These are phyloP conservation scores for Sebastes ruberrimus DNA, from an alignment of 2,797 vertebrate genomes.

Conservation along the genomic window DNA sequence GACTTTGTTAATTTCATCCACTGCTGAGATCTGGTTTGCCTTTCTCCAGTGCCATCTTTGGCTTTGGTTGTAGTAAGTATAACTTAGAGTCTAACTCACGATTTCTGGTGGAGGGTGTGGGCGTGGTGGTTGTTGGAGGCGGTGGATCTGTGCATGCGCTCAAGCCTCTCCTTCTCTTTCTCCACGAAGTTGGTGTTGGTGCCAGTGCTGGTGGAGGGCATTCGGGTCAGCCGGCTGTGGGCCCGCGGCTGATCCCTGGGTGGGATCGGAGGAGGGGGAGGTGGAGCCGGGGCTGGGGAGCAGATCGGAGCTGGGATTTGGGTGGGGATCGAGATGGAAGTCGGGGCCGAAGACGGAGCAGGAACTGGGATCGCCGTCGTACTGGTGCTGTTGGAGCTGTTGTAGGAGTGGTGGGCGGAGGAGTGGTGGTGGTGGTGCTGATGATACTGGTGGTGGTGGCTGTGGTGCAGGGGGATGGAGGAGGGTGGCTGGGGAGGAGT, in stretches of 20 bases:
- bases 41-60: neutral
- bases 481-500: conserved; percentile 46
- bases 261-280: conserved; percentile 72
- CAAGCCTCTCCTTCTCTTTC: conserved; percentile 81
- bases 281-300: conserved; percentile 54
- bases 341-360: conserved; percentile 7
- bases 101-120: conserved; percentile 77
- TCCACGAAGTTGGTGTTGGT: conserved; percentile 86
- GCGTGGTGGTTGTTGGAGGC: conserved; percentile 76
- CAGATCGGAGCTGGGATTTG: conserved; percentile 48
- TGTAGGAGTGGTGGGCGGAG: conserved; percentile 62
- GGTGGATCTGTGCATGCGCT: conserved; percentile 81
- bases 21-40: conserved; percentile 15
- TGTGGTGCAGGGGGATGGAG: conserved; percentile 62
- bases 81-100: conserved; percentile 62
- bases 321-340: conserved; percentile 53
- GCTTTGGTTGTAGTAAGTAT: conserved; percentile 18
- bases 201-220: conserved; percentile 84
- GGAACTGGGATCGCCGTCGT: conserved; percentile 25
- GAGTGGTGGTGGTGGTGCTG: conserved; percentile 51
- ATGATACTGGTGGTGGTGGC: conserved; percentile 59
- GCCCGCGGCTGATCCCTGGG: conserved; percentile 77
- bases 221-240: conserved; percentile 84
- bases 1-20: neutral
- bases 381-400: conserved; percentile 59